Percentiles rank a stretch among this genome's conserved stretches.
Evolutionary conservation across 2,113 vertebrate genomes (phyloP).

Genomic region (Scartelaos histophorus): DNA sequence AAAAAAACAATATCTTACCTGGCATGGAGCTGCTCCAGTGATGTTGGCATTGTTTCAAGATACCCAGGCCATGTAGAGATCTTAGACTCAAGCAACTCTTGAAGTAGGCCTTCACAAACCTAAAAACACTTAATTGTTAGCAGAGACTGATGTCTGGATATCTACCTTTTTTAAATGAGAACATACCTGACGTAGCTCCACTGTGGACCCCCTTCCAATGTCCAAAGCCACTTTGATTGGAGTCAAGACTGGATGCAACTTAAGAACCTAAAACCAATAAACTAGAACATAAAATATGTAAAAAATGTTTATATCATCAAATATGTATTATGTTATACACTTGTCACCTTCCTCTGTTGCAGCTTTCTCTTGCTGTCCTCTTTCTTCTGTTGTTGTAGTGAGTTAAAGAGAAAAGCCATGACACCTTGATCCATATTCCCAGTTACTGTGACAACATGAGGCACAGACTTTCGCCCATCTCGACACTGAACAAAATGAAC

Average conservation of each 20-base stretch:
- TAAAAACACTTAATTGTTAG: conserved; percentile 42
- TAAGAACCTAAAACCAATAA: conserved; percentile 83
- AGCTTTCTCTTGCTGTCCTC: conserved; percentile 77
- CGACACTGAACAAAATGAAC: conserved; percentile 74
- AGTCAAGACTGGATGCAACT: conserved; percentile 89
- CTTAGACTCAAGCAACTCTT: conserved; percentile 82
- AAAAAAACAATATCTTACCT: conserved; percentile 76
- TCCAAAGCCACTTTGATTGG: conserved; percentile 92
- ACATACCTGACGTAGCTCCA: conserved; percentile 87
- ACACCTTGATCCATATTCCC: conserved; percentile 85
- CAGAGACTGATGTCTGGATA: not conserved
- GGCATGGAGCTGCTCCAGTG: conserved; percentile 84
- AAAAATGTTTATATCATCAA: not conserved
- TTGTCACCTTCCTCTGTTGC: conserved; percentile 82
- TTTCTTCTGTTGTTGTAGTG: conserved; percentile 82
- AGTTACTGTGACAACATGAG: conserved; percentile 83
- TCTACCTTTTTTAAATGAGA: not conserved
- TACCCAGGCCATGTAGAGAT: conserved; percentile 94
- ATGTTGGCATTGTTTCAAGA: conserved; percentile 79
- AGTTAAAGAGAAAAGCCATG: conserved; percentile 87
- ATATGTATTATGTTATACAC: not conserved
- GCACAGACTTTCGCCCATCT: conserved; percentile 84
- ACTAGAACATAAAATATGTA: not conserved
- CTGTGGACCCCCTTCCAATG: conserved; percentile 82
- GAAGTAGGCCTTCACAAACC: conserved; percentile 90